phyloP scores from a whole-genome alignment of 2,113 vertebrate genomes.

The Sander vitreus region DNA sequence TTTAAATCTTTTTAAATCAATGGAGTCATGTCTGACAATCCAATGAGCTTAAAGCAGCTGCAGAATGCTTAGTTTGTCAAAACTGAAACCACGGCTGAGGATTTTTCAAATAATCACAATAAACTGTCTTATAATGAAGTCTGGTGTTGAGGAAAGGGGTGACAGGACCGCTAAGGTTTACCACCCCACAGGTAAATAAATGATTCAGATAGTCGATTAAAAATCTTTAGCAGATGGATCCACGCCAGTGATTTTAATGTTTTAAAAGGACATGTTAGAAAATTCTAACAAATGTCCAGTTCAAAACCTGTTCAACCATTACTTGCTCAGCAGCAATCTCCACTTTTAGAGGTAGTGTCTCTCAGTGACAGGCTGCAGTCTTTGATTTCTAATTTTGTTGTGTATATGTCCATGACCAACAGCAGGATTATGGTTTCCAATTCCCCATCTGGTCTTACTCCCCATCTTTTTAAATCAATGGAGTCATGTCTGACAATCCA shows the following conservation, averaged over 20 bases:
- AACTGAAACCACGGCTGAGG: not conserved
- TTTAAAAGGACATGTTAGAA: conserved; percentile 1
- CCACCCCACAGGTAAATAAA: not conserved
- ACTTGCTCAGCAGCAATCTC: conserved; percentile 8
- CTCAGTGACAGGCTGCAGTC: not conserved
- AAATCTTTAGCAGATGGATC: conserved; percentile 42
- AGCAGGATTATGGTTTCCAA: conserved; percentile 29
- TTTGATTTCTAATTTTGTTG: conserved; percentile 39
- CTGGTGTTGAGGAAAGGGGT: not conserved
- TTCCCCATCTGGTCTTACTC: conserved; percentile 48
- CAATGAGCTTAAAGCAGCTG: not conserved
- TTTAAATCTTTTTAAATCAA: too few species aligned
- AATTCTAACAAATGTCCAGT: not conserved
- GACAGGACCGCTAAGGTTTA: not conserved
- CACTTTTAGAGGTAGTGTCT: not conserved
- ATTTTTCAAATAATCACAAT: not conserved
- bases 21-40: not conserved
- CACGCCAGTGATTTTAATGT: conserved; percentile 27
- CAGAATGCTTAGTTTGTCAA: not conserved
- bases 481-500: not conserved
- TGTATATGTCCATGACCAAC: conserved; percentile 27
- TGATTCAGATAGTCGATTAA: conserved; percentile 22
- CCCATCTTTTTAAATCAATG: too few species aligned
- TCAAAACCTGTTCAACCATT: conserved; percentile 30
- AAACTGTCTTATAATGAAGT: conserved; percentile 3